Evolutionary conservation across 2,113 vertebrate species (phyloP), one percentile per base, ranked within the genome.

Genomic region (Noturus placidus): DNA sequence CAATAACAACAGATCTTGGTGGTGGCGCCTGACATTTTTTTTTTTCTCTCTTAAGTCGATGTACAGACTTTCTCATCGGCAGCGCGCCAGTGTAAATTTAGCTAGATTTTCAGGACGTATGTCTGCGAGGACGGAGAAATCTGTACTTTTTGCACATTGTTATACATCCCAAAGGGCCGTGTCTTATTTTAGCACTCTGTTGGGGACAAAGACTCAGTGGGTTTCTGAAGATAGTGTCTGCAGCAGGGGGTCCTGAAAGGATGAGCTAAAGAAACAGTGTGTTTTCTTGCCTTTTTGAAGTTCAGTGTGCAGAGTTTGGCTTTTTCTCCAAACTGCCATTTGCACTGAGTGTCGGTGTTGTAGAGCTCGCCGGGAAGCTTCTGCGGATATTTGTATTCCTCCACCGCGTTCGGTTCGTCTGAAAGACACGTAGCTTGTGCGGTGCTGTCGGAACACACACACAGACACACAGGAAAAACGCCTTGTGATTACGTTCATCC

Each of bases 281-380:
- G 50, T 54, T 84, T 35, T 84, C 83, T 87, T 94, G 95, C 97
- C 97, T 98, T 98, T 93, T 97, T 97, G 69, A 97, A 96, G 90
- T 96, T 94, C 81, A 97, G 94, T 87, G 95, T 96, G 93, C 97
- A 98, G 86, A 97, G 95, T 92, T 96, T 97, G 93, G 97, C 97
- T 91, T 97, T 97, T 91, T 96, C 96, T 80, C 97, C 97, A 69
- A 98, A 97, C 89, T 97, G 97, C 97, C 97, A 98, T 91, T 97
- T 97, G 95, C 97, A 98, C 92, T 98, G 97, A 0, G 96, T 97
- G 93, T 97, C 95, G 0, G 97, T 96, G 1, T 98, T 96, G 0
- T 98, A 98, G 15, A 97, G 59, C 91, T 97, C 95, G 30, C 97
- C 97, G 0, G 97, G 97, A 77, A 98, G 87, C 92, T 97, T 94